These are phyloP conservation scores for Lates calcarifer DNA, from an alignment of 2,113 vertebrate genomes.

Conservation along the genomic window DNA sequence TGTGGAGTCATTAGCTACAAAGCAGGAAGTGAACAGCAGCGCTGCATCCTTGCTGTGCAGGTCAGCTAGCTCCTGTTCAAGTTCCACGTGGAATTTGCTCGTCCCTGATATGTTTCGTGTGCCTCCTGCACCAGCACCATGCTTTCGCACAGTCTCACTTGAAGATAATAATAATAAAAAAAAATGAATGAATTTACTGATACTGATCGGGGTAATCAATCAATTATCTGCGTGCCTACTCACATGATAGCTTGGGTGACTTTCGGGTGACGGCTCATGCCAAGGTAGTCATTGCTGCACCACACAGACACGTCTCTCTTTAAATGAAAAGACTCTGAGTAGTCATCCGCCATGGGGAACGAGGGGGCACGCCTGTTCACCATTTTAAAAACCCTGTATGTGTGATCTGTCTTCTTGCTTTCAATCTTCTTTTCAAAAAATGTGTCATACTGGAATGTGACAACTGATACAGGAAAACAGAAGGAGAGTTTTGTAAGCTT, in stretches of 20 bases:
- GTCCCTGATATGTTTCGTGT: slow-evolving; percentile 96
- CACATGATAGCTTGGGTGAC: slow-evolving; percentile 90
- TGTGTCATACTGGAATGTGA: slow-evolving; percentile 91
- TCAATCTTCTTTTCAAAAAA: slow-evolving; percentile 96
- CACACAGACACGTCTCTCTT: slow-evolving; percentile 93
- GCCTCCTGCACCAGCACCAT: slow-evolving; percentile 94
- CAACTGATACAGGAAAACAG: slow-evolving; percentile 76
- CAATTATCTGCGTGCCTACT: slow-evolving; percentile 60
- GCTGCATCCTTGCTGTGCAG: slow-evolving; percentile 93
- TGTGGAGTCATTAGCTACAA: slow-evolving; percentile 96
- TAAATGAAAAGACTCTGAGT: slow-evolving; percentile 82
- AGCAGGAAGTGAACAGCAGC: slow-evolving; percentile 93
- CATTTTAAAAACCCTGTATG: slow-evolving; percentile 94
- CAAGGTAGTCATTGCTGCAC: slow-evolving; percentile 97
- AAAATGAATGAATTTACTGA: background rate
- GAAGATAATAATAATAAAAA: no score
- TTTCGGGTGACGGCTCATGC: slow-evolving; percentile 93
- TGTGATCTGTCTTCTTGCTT: slow-evolving; percentile 91
- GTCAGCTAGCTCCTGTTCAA: slow-evolving; percentile 92
- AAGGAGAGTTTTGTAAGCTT: background rate
- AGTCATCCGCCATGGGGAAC: slow-evolving; percentile 95
- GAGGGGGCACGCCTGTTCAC: slow-evolving; percentile 89
- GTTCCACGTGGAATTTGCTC: slow-evolving; percentile 93
- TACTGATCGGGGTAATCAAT: background rate
- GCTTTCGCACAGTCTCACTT: slow-evolving; percentile 90